Conservation (phyloP, 2,888 invertebrate species). For the Heteromyza rotundicornis region DNA sequence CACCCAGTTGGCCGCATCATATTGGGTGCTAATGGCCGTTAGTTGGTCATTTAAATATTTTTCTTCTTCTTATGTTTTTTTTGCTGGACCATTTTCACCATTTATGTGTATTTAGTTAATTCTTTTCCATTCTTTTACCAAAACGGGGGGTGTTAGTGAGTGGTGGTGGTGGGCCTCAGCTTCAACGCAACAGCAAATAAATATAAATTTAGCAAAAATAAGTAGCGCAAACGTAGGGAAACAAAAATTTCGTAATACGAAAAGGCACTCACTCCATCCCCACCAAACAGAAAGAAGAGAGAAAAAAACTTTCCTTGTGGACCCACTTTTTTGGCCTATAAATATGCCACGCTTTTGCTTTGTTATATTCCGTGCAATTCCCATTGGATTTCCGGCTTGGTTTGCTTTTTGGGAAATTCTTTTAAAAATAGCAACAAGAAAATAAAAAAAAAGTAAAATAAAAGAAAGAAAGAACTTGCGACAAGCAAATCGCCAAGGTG, state of each 20-base stretch:
- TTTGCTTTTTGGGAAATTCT: neutral
- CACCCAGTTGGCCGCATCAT: conserved; percentile 12
- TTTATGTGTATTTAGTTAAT: conserved; percentile 28
- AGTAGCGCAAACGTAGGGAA: neutral
- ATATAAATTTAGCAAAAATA: conserved; percentile 46
- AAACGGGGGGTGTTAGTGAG: no score
- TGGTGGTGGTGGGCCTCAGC: no score
- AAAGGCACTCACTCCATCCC: no score
- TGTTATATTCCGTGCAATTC: conserved; percentile 34
- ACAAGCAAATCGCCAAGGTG: conserved; percentile 45
- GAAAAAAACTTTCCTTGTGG: no score
- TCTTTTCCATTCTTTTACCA: conserved; percentile 17
- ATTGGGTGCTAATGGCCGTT: conserved; percentile 36
- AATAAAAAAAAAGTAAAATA: neutral
- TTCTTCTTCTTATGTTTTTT: conserved; percentile 14
- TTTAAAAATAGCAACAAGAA: conserved; percentile 6
- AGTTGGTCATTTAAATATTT: conserved; percentile 32
- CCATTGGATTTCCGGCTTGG: conserved; percentile 40
- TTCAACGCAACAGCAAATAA: conserved; percentile 42
- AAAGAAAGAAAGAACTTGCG: conserved; percentile 11
- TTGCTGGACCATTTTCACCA: neutral
- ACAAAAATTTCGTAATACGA: no score
- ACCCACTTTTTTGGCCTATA: conserved; percentile 21
- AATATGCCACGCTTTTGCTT: conserved; percentile 16
- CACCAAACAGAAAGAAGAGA: neutral